Evolutionary conservation across 2,113 vertebrate species (phyloP).

Genomic region (Panurus biarmicus): DNA sequence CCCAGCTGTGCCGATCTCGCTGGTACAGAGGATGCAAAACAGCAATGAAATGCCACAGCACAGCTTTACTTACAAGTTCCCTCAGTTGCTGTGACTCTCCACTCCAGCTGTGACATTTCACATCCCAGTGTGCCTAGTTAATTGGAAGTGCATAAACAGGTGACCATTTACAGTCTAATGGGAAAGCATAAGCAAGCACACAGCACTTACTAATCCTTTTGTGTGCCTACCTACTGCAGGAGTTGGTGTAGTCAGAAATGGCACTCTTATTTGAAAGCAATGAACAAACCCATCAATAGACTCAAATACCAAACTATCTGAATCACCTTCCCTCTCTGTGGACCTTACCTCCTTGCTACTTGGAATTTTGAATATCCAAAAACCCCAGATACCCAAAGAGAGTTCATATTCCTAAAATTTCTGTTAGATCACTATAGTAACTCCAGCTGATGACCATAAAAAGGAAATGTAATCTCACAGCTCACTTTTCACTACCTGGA

Average conservation of each 20-base stretch:
- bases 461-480: neutral
- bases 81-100: neutral
- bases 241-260: neutral
- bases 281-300: neutral
- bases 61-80: neutral
- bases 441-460: neutral
- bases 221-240: neutral
- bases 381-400: neutral
- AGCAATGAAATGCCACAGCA: neutral
- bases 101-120: neutral
- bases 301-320: neutral
- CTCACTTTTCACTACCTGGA: neutral
- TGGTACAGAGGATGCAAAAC: constrained; percentile 26
- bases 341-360: neutral
- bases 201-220: neutral
- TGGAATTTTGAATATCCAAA: neutral
- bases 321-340: neutral
- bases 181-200: neutral
- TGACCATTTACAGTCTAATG: neutral
- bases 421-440: neutral
- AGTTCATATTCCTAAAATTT: neutral
- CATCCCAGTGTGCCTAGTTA: neutral
- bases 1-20: constrained; percentile 79
- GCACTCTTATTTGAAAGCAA: neutral
- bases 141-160: neutral